Base-by-base conservation (phyloP, 2,888 invertebrate genomes). In the Orchesella flavescens region DNA sequence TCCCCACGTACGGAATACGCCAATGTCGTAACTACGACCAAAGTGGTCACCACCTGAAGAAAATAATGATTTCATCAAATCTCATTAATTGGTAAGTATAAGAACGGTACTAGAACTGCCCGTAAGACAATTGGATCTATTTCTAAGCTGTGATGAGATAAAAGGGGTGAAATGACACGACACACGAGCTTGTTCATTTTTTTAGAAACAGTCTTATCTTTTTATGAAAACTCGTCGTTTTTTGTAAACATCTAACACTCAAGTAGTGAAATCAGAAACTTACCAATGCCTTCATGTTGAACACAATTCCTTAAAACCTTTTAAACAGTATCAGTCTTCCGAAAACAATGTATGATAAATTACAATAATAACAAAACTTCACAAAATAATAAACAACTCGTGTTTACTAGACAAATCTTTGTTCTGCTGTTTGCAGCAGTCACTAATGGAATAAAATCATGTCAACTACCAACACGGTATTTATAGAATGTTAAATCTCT, bases 281-380 rank as follows among this genome's bases (percentile, higher is more conserved):
- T 44, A 76, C 76, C 76, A 55, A 68, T 15, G 68, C 57, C 21
- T 57, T 76, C 76, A 76, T 76, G 19, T 55, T 53, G 76, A 66
- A 76, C 66, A 76, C 76, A 76, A 66, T 68, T 55, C 53, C n/a
- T 76, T 68, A 68, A 68, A 55, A 66, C 17, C 34, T 44, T 46
- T 57, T 44, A 63, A 63, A 19, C 3, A 17, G 10, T 10, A 57
- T 57, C 57, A 57, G 57, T 57, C 57, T 57, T 57, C 3, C 3
- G 19, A 17, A 57, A 57, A 17, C 15, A 57, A 53, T n/a, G 53
- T 19, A 34, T 57, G 10, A n/a, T 57, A 57, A 57, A 57, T 19
- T 17, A 57, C 10, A 55, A 55, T 17, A 57, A 19, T 10, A 57
- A 57, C 10, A 55, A 19, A 10, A 57, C n/a, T 57, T 34, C 7